A percentile compares a stretch with the other conserved stretches of the same genome.
These are phyloP conservation scores for Lypha dubia DNA, from an alignment of 2,888 invertebrate genomes.

Conservation along the genomic window DNA sequence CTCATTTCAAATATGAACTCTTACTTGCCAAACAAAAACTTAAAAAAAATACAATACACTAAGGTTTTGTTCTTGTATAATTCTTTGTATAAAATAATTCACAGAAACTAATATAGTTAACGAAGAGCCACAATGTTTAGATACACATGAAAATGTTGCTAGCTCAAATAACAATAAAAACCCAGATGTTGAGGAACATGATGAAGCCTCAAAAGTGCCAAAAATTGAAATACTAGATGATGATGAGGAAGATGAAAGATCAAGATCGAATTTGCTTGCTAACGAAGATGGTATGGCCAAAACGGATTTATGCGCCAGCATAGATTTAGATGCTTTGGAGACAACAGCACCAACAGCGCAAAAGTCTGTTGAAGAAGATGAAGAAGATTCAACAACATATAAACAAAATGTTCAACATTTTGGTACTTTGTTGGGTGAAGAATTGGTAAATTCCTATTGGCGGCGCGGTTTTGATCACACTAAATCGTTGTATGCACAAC, in stretches of 20 bases:
- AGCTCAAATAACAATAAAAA: conserved; percentile 6
- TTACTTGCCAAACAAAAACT: conserved; percentile 40
- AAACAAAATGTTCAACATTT: conserved; percentile 87
- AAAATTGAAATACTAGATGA: conserved; percentile 75
- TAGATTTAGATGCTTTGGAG: conserved; percentile 71
- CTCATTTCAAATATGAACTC: conserved; percentile 38
- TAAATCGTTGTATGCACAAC: conserved; percentile 82
- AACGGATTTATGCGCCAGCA: conserved; percentile 37
- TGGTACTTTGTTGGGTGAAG: conserved; percentile 91
- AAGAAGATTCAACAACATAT: conserved; percentile 67
- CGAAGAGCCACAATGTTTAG: conserved; percentile 56
- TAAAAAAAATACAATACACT: conserved; percentile 52
- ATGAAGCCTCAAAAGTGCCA: conserved; percentile 72
- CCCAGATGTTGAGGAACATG: conserved; percentile 43
- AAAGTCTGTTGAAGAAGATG: conserved; percentile 27
- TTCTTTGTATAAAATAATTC: conserved; percentile 64
- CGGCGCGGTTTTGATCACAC: conserved; percentile 87
- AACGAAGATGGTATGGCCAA: conserved; percentile 1
- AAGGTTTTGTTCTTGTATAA: conserved; percentile 66
- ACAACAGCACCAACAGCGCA: conserved; percentile 10
- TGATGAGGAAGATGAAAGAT: conserved; percentile 65
- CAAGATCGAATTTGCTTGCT: conserved; percentile 16
- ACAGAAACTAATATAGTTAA: conserved; percentile 57
- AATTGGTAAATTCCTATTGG: conserved; percentile 90
- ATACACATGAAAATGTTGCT: conserved; percentile 44